Evolutionary conservation across 2,797 vertebrate species (phyloP).

Genomic region (Eleutherodactylus coqui): DNA sequence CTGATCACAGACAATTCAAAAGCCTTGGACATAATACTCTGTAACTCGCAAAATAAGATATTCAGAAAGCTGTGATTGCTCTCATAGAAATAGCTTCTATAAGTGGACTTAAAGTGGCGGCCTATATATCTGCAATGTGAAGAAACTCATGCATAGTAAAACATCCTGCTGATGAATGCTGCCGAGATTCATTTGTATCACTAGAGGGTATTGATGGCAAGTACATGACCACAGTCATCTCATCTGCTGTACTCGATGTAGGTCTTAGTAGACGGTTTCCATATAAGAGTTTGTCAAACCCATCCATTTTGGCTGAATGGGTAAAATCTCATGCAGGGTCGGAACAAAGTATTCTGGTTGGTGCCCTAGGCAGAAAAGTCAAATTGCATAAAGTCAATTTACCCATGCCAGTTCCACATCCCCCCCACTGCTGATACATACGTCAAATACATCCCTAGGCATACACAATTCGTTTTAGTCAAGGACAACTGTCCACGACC

Average conservation of each 20-base stretch:
- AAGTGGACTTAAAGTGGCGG: slow-evolving; percentile 5
- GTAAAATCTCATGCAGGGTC: background rate
- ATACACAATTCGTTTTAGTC: too few species aligned
- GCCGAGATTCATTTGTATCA: background rate
- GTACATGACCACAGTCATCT: background rate
- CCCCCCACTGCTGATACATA: too few species aligned
- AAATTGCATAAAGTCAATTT: too few species aligned
- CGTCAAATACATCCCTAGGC: too few species aligned
- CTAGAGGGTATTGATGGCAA: background rate
- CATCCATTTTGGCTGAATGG: background rate
- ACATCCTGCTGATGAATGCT: background rate
- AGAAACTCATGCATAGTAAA: background rate
- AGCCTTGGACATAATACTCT: background rate
- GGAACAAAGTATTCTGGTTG: too few species aligned
- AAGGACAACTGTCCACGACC: too few species aligned
- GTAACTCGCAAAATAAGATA: background rate
- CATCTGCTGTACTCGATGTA: background rate
- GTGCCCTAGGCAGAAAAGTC: too few species aligned
- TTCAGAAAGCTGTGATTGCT: background rate
- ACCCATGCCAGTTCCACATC: too few species aligned
- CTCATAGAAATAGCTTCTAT: background rate
- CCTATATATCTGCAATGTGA: background rate
- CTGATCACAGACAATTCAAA: background rate
- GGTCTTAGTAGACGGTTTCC: background rate
- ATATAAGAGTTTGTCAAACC: background rate